Conservation (phyloP, 1,140 invertebrate species). For the Planococcus citri region DNA sequence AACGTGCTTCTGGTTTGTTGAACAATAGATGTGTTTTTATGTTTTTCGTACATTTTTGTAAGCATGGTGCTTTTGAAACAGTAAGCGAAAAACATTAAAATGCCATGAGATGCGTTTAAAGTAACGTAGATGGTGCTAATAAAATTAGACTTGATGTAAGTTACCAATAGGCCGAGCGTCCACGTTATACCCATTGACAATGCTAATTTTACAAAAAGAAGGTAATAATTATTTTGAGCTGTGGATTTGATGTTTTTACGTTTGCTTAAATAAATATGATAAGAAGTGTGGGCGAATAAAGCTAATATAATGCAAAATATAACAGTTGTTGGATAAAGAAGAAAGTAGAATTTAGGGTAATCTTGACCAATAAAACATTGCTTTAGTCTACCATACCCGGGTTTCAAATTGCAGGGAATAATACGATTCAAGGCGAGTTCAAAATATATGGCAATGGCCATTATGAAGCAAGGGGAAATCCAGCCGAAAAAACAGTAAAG, state of each 20-base stretch:
- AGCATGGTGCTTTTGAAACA: background rate
- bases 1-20: background rate
- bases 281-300: conserved; percentile 40
- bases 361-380: conserved; percentile 31
- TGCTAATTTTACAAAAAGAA: conserved; percentile 42
- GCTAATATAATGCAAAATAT: conserved; percentile 39
- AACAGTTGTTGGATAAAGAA: conserved; percentile 39
- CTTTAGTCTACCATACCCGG: background rate
- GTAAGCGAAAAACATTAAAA: conserved; percentile 46
- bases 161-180: conserved; percentile 41
- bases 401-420: background rate
- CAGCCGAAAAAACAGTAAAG: background rate
- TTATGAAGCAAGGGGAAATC: background rate
- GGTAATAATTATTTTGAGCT: background rate
- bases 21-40: background rate
- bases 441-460: background rate
- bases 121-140: conserved; percentile 42
- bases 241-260: conserved; percentile 33
- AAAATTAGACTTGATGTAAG: conserved; percentile 34
- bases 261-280: conserved; percentile 40
- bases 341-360: conserved; percentile 40
- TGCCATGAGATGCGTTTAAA: conserved; percentile 44
- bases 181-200: conserved; percentile 43
- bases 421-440: background rate
- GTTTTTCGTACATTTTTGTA: background rate